A percentile compares a stretch with the other conserved stretches of the same genome.
Conservation (phyloP, 2,888 invertebrate genomes). For the Omphaloscelis lunosa region DNA sequence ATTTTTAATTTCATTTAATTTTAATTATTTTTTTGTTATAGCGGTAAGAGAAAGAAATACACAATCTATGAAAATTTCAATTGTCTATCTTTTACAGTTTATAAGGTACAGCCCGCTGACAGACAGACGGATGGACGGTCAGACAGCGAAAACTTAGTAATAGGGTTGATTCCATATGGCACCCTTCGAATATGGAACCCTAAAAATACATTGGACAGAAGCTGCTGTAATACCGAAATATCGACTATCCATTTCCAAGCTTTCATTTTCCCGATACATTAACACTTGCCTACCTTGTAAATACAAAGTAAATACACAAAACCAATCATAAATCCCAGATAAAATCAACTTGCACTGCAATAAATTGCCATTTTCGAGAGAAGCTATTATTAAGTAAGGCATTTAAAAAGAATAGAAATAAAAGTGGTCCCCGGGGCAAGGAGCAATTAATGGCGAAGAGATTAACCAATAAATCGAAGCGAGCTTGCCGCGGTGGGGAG, state of each 20-base stretch:
- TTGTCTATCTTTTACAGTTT: too few species aligned
- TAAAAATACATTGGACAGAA: too few species aligned
- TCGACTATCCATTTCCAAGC: not conserved
- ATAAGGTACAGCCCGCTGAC: too few species aligned
- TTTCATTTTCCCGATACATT: not conserved
- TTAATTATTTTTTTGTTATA: too few species aligned
- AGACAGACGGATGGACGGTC: too few species aligned
- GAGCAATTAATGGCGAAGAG: slow-evolving; percentile 77
- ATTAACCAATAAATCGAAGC: slow-evolving; percentile 77
- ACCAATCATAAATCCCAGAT: slow-evolving; percentile 65
- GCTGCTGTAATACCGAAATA: not conserved
- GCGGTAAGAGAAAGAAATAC: too few species aligned
- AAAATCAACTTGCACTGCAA: slow-evolving; percentile 67
- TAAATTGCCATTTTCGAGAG: slow-evolving; percentile 74
- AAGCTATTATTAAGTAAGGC: slow-evolving; percentile 74
- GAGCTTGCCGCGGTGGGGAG: slow-evolving; percentile 64
- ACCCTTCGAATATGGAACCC: too few species aligned
- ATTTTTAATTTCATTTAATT: too few species aligned
- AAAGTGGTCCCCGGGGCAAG: slow-evolving; percentile 65
- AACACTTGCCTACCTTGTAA: slow-evolving; percentile 5
- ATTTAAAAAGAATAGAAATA: slow-evolving; percentile 76
- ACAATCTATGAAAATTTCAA: too few species aligned
- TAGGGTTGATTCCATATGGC: too few species aligned
- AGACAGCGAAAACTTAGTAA: too few species aligned
- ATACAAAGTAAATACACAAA: slow-evolving; percentile 56